These are phyloP conservation scores for Aporophyla nigra DNA, from an alignment of 2,888 invertebrate genomes.

Conservation along the genomic window DNA sequence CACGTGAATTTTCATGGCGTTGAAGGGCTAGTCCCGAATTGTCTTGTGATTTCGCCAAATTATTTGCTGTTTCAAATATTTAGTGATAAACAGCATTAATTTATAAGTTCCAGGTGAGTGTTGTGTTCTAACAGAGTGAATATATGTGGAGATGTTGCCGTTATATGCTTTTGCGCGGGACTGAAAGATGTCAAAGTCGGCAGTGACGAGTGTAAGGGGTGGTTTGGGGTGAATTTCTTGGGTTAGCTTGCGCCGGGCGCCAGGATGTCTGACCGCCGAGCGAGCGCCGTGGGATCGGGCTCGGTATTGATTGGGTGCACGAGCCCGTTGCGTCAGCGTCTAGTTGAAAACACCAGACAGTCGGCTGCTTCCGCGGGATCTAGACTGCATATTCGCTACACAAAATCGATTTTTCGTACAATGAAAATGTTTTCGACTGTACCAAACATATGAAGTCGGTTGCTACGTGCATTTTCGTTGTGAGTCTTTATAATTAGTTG, in stretches of 20 bases:
- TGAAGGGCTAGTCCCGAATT: constrained; percentile 90
- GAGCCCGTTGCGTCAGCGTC: constrained; percentile 70
- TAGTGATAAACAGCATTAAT: constrained; percentile 88
- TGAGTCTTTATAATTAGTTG: constrained; percentile 33
- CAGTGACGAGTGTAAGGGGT: constrained; percentile 81
- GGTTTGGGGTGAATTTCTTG: constrained; percentile 84
- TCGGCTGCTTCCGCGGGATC: constrained; percentile 68
- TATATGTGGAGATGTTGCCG: constrained; percentile 60
- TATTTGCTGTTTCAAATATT: constrained; percentile 88
- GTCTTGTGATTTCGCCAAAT: constrained; percentile 91
- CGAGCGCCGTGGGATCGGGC: constrained; percentile 79
- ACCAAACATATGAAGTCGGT: constrained; percentile 70
- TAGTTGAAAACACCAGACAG: constrained; percentile 74
- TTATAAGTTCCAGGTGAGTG: constrained; percentile 88
- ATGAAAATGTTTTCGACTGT: constrained; percentile 66
- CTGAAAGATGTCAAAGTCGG: constrained; percentile 85
- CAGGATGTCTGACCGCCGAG: constrained; percentile 84
- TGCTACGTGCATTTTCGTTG: constrained; percentile 60
- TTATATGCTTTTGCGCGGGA: constrained; percentile 84
- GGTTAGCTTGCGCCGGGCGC: constrained; percentile 80
- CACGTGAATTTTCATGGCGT: constrained; percentile 92
- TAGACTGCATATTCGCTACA: constrained; percentile 66
- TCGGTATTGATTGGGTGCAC: constrained; percentile 83
- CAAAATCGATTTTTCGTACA: constrained; percentile 84
- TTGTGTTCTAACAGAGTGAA: constrained; percentile 66